Evolutionary conservation across 2,113 vertebrate species (phyloP), one percentile per base, ranked within the genome.

Genomic region (Acinonyx jubatus): DNA sequence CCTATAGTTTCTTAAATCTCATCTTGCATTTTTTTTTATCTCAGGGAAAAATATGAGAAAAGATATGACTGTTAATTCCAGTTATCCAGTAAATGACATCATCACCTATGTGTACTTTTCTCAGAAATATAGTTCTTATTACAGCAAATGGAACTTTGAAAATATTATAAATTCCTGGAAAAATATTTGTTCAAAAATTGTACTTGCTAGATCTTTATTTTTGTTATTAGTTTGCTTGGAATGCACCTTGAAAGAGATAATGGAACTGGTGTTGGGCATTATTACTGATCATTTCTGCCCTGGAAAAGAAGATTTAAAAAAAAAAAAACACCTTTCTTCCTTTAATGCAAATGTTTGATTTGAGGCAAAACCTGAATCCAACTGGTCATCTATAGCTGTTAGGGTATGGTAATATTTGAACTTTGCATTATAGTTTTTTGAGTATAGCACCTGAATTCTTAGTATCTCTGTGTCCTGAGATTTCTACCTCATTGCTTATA

Each of bases 301-400:
- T 21, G 48, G 1, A 7, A 3, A 5, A 65, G 65, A 93, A n/a
- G 21, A 31, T 55, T 91, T 81, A 63, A 63, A 93, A 61, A 38
- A 88, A 88, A 55, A 7, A 57, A 85, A 79, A 55, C 36, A 61
- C 25, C 11, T 85, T 6, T 81, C 9, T 85, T 29, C 14, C 63
- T 84, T 73, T 93, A 85, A 96, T 94, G 19, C 69, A 41, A 57
- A 45, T 63, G n/a, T 38, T 73, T 97, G 48, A 69, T 76, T 79
- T 92, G n/a, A 94, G 31, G 19, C 21, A 95, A 89, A 89, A 76
- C 7, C 5, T 57, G 5, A 87, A 25, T 91, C 5, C 74, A 18
- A 7, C 57, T 68, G 5, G 0, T 13, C 4, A 85, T 76, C 78
- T 89, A 48, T 1, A 92, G 27, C 18, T 73, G 55, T 73, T 48